phyloP scores from a whole-genome alignment of 1,140 invertebrate genomes.

The Stegodyphus mimosarum region DNA sequence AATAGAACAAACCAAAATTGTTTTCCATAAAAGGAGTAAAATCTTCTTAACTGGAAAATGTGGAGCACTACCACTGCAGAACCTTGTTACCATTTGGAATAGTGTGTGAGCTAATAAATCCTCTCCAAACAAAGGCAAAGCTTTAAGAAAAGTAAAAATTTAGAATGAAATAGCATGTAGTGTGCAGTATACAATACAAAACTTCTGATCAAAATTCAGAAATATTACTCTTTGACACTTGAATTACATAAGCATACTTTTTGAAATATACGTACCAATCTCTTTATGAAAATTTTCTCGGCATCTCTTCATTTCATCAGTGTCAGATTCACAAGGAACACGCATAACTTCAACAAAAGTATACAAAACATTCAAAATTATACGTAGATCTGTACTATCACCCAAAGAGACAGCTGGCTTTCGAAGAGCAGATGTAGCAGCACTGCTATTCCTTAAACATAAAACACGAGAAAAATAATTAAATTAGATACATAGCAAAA shows the following conservation, averaged over 20 bases:
- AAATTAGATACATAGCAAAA: too few relatives aligned
- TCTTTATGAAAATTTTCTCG: conserved; percentile 69
- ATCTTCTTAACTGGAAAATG: conserved; percentile 99
- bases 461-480: neutral
- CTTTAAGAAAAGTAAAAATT: conserved; percentile 62
- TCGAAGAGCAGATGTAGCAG: conserved; percentile 79
- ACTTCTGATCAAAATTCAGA: too few relatives aligned
- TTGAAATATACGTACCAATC: conserved; percentile 45
- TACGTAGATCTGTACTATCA: conserved; percentile 90
- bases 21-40: conserved; percentile 94
- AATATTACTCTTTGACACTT: neutral
- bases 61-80: conserved; percentile 92
- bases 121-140: conserved; percentile 72
- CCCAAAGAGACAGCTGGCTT: conserved; percentile 90
- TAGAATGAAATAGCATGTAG: neutral
- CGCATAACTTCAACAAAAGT: conserved; percentile 91
- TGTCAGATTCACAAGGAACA: conserved; percentile 74
- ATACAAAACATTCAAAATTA: conserved; percentile 93
- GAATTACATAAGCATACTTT: neutral
- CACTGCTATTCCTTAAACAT: conserved; percentile 76
- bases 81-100: conserved; percentile 91
- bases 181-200: neutral
- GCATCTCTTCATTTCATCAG: conserved; percentile 77
- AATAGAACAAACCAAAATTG: conserved; percentile 75
- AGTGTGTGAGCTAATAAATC: conserved; percentile 89